A percentile compares a stretch with the other conserved stretches of the same genome.
Evolutionary conservation across 1,140 invertebrate genomes (phyloP).

Genomic region (Orius laevigatus): DNA sequence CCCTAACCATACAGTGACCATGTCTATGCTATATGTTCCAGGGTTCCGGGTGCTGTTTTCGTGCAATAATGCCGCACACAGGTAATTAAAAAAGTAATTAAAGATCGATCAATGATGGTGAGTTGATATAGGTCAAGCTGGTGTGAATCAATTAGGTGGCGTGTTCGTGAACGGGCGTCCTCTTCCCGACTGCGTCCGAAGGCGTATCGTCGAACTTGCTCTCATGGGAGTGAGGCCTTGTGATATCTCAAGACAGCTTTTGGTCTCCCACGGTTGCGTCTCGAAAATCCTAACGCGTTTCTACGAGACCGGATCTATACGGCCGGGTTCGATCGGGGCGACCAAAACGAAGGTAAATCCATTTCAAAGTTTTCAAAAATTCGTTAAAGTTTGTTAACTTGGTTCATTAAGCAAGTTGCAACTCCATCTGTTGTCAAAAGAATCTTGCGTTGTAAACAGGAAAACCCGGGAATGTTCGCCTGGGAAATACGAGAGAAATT

Average conservation of each 20-base stretch:
- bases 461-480: constrained; percentile 82
- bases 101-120: no score
- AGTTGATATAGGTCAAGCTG: constrained; percentile 51
- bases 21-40: no score
- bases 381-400: not conserved
- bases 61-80: no score
- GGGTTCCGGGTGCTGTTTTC: no score
- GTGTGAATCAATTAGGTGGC: constrained; percentile 89
- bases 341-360: constrained; percentile 72
- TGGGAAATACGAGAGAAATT: constrained; percentile 84
- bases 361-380: not conserved
- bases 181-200: constrained; percentile 80
- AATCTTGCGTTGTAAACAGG: constrained; percentile 76
- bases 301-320: constrained; percentile 84
- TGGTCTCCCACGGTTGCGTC: constrained; percentile 91
- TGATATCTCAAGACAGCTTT: constrained; percentile 84
- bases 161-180: constrained; percentile 93
- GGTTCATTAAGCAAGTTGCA: constrained; percentile 66
- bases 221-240: constrained; percentile 82
- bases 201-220: constrained; percentile 84
- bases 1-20: no score
- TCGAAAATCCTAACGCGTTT: constrained; percentile 94
- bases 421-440: constrained; percentile 83
- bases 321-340: constrained; percentile 77
- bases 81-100: no score